Percentiles rank a stretch among this genome's conserved stretches.
Evolutionary conservation across 2,888 invertebrate species (phyloP).

Genomic region (Frankliniella intonsa): DNA sequence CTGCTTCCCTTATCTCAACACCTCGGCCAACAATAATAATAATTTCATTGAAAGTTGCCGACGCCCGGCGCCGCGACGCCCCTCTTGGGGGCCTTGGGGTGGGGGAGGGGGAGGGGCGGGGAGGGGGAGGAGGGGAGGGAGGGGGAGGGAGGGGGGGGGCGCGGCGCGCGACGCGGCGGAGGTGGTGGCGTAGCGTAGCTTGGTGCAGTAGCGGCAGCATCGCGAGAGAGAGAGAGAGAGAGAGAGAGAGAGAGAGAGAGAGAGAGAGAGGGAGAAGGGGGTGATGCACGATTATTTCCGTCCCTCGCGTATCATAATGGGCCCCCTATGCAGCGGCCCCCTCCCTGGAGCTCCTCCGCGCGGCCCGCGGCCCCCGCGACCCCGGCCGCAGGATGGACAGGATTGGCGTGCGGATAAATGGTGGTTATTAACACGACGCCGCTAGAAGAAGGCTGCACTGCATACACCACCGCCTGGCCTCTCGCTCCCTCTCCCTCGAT

Average conservation of each 20-base stretch:
- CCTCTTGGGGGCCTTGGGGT: no score
- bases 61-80: background rate
- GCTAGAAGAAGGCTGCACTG: slow-evolving; percentile 1
- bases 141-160: no score
- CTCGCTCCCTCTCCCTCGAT: background rate
- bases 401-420: slow-evolving; percentile 20
- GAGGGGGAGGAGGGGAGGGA: no score
- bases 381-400: background rate
- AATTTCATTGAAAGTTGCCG: slow-evolving; percentile 6
- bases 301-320: slow-evolving; percentile 4
- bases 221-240: background rate
- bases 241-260: background rate
- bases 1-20: background rate
- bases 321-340: slow-evolving; percentile 1
- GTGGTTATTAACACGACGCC: slow-evolving; percentile 12
- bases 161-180: no score
- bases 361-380: background rate
- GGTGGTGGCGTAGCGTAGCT: no score
- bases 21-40: background rate
- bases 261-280: background rate
- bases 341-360: background rate
- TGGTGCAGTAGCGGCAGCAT: background rate
- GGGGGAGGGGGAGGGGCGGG: no score
- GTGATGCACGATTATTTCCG: slow-evolving; percentile 26
- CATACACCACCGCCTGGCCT: background rate